phyloP scores from a whole-genome alignment of 1,140 invertebrate genomes.

The Drosophila baimaii region DNA sequence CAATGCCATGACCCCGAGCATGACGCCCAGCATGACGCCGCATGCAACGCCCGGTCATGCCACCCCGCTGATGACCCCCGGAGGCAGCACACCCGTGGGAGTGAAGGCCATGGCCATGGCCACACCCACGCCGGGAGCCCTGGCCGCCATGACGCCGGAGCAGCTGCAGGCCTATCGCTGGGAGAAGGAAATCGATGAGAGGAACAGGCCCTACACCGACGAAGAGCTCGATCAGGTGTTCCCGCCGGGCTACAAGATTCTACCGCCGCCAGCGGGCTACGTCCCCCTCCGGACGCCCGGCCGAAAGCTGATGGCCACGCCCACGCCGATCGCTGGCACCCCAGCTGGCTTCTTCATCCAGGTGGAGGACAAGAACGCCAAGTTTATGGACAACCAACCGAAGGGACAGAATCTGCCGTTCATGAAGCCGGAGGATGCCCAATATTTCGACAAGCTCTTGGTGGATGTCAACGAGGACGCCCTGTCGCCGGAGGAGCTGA shows the following conservation, averaged over 20 bases:
- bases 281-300: constrained; percentile 98
- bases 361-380: constrained; percentile 91
- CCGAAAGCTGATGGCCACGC: constrained; percentile 97
- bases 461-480: constrained; percentile 99
- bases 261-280: constrained; percentile 97
- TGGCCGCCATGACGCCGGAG: constrained; percentile 99
- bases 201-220: constrained; percentile 97
- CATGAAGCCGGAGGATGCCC: constrained; percentile 99
- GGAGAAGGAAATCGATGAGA: constrained; percentile 99
- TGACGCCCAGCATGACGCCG: constrained; percentile 88
- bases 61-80: constrained; percentile 87
- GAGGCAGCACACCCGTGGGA: constrained; percentile 94
- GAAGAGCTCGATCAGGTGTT: constrained; percentile 99
- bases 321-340: constrained; percentile 97
- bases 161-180: constrained; percentile 99
- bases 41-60: constrained; percentile 87
- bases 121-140: constrained; percentile 97
- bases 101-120: constrained; percentile 98
- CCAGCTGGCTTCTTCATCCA: constrained; percentile 99
- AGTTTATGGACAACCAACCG: constrained; percentile 98
- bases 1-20: constrained; percentile 89
- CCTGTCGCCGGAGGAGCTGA: constrained; percentile 97
- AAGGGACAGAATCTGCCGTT: constrained; percentile 97
- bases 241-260: constrained; percentile 98
- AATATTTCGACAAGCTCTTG: constrained; percentile 99